A percentile compares a stretch with the other conserved stretches of the same genome.
Conservation (phyloP, 2,113 vertebrate genomes). For the Marcusenius ussheri region DNA sequence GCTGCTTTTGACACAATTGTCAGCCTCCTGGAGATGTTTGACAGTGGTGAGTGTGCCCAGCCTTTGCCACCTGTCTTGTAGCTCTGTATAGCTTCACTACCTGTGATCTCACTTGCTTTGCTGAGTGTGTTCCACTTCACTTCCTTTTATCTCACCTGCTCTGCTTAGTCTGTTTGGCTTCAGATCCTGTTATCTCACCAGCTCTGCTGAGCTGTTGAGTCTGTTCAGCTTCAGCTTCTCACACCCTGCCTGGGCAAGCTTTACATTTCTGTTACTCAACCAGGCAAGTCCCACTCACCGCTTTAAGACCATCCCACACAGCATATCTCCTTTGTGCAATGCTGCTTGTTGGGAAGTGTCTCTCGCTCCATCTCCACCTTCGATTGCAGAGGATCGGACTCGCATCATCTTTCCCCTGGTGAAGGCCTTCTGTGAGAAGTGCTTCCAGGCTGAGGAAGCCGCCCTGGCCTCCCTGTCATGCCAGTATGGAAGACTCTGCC, state of each 20-base stretch:
- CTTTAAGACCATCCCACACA: neutral
- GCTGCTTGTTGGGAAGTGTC: neutral
- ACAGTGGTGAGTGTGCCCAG: conserved; percentile 62
- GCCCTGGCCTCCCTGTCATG: conserved; percentile 81
- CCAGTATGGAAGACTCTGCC: conserved; percentile 85
- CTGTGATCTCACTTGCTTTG: neutral
- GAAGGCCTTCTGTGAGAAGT: conserved; percentile 82
- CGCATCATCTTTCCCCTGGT: conserved; percentile 77
- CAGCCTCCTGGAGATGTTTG: conserved; percentile 79
- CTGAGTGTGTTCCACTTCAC: neutral
- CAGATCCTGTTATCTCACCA: neutral
- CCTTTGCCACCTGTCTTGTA: neutral
- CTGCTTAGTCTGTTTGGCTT: neutral
- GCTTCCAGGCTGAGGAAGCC: conserved; percentile 80
- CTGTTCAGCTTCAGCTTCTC: neutral
- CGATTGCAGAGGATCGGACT: conserved; percentile 68
- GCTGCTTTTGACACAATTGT: conserved; percentile 87
- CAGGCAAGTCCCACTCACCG: neutral
- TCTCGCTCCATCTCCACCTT: neutral
- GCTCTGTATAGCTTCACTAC: neutral
- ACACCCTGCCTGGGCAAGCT: neutral
- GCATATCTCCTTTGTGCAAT: neutral
- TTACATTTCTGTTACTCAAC: neutral
- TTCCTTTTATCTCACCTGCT: neutral
- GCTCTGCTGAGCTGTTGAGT: neutral